Base-by-base conservation (phyloP, 1,140 invertebrate species). In the Triops longicaudatus region DNA sequence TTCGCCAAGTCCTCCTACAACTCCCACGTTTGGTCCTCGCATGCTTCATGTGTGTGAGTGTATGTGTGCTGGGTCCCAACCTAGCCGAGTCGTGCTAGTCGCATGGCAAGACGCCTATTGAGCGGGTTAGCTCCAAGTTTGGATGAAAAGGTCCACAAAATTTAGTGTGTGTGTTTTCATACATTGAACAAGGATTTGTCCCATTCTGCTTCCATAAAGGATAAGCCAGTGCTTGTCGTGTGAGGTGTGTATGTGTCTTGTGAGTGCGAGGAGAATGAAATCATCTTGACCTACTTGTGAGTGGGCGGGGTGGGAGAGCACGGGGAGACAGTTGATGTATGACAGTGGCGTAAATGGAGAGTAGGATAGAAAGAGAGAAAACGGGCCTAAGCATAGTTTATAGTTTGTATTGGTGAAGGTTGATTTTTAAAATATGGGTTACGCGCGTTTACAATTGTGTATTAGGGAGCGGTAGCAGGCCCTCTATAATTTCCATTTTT, bases 391-490 rank as follows among this genome's bases (percentile, higher is more conserved):
- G 22, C 22, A 63, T 10, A 63, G 50, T 63, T 63, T 63, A 22
- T 22, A 22, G 14, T 10, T 17, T 0, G 50, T n/a, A n/a, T 63
- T 63, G 50, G 50, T n/a, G 14, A 63, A n/a, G 50, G 50, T 22
- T 17, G 50, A 63, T 63, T 22, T 63, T 63, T 63, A 22, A 63
- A 63, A 63, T 63, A 63, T 63, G 50, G 50, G 50, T 63, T 63
- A 17, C 50, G 50, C 17, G 50, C 14, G 10, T 12, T 63, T 63
- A 14, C 22, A 63, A 63, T n/a, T n/a, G 50, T 63, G 50, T 12
- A 63, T 2, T 7, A 37, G 31, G 31, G 50, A 63, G 50, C 50
- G 50, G 31, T 63, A 63, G 50, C 50, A 63, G 31, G 31, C 31
- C 31, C 31, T 63, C 6, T 9, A 22, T 63, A 5, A 7, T 63